phyloP scores from a whole-genome alignment of 2,113 vertebrate genomes.

The Promerops cafer region DNA sequence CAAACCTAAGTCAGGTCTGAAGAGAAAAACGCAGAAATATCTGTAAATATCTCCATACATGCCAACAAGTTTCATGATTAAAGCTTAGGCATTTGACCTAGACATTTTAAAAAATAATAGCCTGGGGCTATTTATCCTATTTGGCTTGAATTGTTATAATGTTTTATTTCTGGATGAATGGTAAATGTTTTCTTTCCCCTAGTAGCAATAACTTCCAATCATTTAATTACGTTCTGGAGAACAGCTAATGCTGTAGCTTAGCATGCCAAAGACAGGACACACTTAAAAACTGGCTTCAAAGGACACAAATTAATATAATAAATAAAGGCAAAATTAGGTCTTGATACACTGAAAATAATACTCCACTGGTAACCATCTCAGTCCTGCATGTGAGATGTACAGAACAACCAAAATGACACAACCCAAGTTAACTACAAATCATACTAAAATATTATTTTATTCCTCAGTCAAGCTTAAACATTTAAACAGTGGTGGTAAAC shows the following conservation, averaged over 20 bases:
- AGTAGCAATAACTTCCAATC: neutral
- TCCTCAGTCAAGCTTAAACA: neutral
- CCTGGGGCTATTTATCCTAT: neutral
- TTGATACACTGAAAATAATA: neutral
- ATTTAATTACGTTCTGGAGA: neutral
- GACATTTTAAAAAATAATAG: neutral
- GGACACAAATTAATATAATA: neutral
- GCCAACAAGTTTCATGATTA: neutral
- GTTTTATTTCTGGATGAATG: neutral
- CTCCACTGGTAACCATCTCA: neutral
- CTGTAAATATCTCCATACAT: neutral
- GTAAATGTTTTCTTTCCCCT: neutral
- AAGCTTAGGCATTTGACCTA: neutral
- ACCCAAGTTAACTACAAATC: neutral
- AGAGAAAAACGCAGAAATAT: neutral
- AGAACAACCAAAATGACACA: neutral
- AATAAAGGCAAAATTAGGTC: neutral
- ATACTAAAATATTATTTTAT: neutral
- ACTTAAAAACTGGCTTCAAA: neutral
- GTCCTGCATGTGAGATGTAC: neutral
- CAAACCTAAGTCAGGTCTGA: neutral
- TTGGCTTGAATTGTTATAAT: neutral
- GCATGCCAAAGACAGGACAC: neutral
- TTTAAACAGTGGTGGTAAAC: neutral
- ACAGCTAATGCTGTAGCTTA: neutral